Base-by-base conservation (phyloP, 2,797 vertebrate genomes). In the Falco peregrinus region DNA sequence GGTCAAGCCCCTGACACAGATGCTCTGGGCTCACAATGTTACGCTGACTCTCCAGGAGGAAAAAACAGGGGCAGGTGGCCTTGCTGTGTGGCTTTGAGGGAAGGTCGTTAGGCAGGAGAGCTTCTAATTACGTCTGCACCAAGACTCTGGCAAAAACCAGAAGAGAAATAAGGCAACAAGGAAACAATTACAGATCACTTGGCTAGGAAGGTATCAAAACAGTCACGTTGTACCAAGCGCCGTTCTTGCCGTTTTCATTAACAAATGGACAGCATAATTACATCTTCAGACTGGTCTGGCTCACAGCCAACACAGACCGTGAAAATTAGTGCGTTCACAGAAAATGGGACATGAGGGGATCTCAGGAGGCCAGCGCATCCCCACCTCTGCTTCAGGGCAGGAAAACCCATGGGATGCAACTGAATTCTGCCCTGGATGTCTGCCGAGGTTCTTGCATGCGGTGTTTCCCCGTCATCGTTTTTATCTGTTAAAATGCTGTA, bases 261-360 rank as follows among this genome's bases (percentile, higher is more conserved):
- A 53, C 45, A 57, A 92, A 74, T 7, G 45, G 60, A 28, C 60
- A 87, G 71, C 18, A 3, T 43, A 83, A 91, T 91, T 63, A 33
- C 41, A 60, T 74, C 78, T 87, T 61, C 65, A 80, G 25, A 64
- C 9, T 7, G 75, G 47, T 28, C 81, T 54, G 78, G 90, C 84
- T 64, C 10, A 0, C 11, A 18, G 64, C 56, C 87, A 77, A 0
- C 1, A 11, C 1, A 1, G 73, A 19, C 59, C 29, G 3, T 1
- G 35, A 45, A 54, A 76, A 64, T 3, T 4, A 24, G n/a, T 13
- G 73, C 39, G 24, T 73, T 63, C 53, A 45, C 57, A 24, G 41
- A 51, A 84, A 84, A 51, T 3, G 28, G 51, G 56, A 22, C 31
- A 15, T 1, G 28, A 85, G 56, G 43, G 64, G 51, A 54, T 61